These are phyloP conservation scores for Crypturellus undulatus DNA, from an alignment of 2,113 vertebrate genomes.

Conservation along the genomic window DNA sequence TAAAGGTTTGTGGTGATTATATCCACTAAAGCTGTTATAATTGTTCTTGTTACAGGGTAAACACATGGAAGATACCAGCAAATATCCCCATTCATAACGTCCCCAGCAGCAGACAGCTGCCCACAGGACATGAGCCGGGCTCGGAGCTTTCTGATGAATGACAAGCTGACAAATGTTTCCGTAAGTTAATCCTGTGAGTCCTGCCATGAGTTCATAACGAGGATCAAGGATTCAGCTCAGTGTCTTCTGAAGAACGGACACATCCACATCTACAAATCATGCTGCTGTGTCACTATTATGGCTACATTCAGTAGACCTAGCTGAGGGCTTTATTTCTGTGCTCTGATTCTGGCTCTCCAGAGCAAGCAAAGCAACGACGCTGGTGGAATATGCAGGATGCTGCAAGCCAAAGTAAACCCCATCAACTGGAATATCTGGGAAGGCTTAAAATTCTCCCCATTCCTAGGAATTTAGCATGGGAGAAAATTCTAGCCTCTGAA, in stretches of 20 bases:
- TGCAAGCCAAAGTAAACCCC: constrained; percentile 54
- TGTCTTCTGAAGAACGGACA: not conserved
- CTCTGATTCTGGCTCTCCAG: constrained; percentile 31
- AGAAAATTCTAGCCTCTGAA: constrained; percentile 48
- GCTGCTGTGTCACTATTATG: too few species aligned
- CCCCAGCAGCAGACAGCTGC: not conserved
- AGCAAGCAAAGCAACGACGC: constrained; percentile 44
- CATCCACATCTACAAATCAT: accelerated
- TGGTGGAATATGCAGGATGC: constrained; percentile 24
- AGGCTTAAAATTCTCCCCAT: constrained; percentile 6
- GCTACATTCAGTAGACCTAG: not conserved
- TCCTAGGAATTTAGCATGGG: constrained; percentile 48
- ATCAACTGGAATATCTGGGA: constrained; percentile 61
- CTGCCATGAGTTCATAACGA: not conserved
- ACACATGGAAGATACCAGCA: not conserved
- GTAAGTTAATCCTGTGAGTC: not conserved
- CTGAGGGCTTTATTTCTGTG: not conserved
- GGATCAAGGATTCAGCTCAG: not conserved
- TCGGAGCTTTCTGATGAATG: not conserved
- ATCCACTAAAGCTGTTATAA: not conserved
- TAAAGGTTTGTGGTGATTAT: not conserved
- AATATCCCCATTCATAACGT: not conserved
- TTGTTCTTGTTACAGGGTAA: not conserved
- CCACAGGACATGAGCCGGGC: not conserved
- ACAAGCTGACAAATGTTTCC: not conserved